phyloP scores from a whole-genome alignment of 2,113 vertebrate species.

The Patagioenas fasciata region DNA sequence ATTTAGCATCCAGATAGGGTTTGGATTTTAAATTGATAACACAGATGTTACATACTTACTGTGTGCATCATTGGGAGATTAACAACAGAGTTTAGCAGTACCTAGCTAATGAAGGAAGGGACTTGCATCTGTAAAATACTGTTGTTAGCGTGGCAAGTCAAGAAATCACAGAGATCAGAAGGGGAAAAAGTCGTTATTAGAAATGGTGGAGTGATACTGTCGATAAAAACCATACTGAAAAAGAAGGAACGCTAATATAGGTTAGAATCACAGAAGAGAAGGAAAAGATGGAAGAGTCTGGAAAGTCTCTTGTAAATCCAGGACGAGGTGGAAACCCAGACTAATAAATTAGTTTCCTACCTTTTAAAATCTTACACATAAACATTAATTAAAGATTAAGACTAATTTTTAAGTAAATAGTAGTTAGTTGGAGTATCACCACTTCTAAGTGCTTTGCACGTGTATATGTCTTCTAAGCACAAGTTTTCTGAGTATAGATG shows the following conservation, averaged over 20 bases:
- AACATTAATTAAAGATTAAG: constrained; percentile 32
- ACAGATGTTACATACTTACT: neutral
- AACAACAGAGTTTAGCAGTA: neutral
- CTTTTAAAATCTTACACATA: constrained; percentile 34
- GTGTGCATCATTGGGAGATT: neutral
- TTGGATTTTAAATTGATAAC: neutral
- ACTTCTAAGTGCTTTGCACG: constrained; percentile 1
- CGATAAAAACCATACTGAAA: constrained; percentile 10
- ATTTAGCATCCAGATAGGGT: neutral
- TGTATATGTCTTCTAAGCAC: neutral
- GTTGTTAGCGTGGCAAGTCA: neutral
- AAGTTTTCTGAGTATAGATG: constrained; percentile 11
- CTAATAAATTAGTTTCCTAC: constrained; percentile 3
- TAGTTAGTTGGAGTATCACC: neutral
- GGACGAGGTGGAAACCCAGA: neutral
- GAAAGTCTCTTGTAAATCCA: constrained; percentile 47
- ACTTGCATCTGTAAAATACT: neutral
- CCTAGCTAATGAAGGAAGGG: neutral
- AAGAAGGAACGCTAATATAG: neutral
- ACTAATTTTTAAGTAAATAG: constrained; percentile 32
- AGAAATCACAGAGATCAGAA: neutral
- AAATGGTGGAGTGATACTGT: neutral
- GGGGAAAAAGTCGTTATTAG: neutral
- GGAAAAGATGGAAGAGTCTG: constrained; percentile 7
- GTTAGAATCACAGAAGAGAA: constrained; percentile 8